phyloP scores from a whole-genome alignment of 1,140 invertebrate genomes.

The Drosophila auraria region DNA sequence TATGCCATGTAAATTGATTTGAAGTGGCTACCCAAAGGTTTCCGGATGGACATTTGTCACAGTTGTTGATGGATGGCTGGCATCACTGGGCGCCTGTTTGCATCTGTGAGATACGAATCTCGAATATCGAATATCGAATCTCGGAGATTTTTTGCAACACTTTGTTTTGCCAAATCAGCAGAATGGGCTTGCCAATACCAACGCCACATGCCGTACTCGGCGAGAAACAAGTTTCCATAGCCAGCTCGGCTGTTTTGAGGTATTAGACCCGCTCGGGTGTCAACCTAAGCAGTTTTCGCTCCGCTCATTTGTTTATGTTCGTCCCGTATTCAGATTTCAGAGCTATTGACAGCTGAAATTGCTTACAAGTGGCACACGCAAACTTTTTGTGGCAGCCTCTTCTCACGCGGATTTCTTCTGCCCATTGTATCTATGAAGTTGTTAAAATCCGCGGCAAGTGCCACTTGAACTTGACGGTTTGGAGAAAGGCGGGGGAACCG shows the following conservation, averaged over 20 bases:
- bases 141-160: constrained; percentile 12
- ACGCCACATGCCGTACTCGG: constrained; percentile 34
- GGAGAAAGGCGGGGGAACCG: constrained; percentile 21
- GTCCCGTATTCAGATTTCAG: constrained; percentile 69
- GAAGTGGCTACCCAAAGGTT: constrained; percentile 48
- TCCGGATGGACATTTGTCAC: constrained; percentile 61
- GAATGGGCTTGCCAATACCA: constrained; percentile 52
- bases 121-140: constrained; percentile 32
- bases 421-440: constrained; percentile 68
- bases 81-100: constrained; percentile 54
- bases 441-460: constrained; percentile 79
- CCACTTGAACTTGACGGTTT: constrained; percentile 67
- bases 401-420: constrained; percentile 30
- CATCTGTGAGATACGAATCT: constrained; percentile 44
- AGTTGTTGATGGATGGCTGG: constrained; percentile 61
- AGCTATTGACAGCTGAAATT: constrained; percentile 70
- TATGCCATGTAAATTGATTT: constrained; percentile 69
- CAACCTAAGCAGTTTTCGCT: constrained; percentile 71
- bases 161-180: constrained; percentile 63
- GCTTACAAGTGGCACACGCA: constrained; percentile 72
- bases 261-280: constrained; percentile 71
- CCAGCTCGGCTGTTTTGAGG: constrained; percentile 37
- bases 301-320: constrained; percentile 54
- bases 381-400: constrained; percentile 41
- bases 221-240: constrained; percentile 72